Conservation (phyloP, 2,888 invertebrate species). For the Drosophila bunnanda region DNA sequence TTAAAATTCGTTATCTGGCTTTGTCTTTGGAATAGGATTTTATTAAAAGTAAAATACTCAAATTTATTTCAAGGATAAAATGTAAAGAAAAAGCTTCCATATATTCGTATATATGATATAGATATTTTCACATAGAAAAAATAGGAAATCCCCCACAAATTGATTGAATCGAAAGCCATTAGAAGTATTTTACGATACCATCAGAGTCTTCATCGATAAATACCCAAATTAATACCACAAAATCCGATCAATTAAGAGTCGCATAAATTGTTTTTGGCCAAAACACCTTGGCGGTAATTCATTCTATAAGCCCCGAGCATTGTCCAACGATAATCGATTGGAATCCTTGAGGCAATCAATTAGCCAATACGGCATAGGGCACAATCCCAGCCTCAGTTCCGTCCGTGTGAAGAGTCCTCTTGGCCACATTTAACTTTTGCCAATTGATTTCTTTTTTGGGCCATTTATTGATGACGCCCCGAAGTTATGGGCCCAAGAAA, state of each 20-base stretch:
- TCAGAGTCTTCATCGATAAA: background rate
- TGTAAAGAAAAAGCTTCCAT: background rate
- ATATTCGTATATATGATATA: too few species aligned
- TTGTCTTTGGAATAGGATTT: background rate
- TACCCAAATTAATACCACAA: constrained; percentile 16
- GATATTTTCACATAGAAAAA: background rate
- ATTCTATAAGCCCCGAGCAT: constrained; percentile 13
- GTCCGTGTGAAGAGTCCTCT: constrained; percentile 29
- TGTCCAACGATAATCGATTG: constrained; percentile 23
- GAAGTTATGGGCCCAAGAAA: constrained; percentile 43
- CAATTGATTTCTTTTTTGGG: constrained; percentile 41
- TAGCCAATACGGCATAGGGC: constrained; percentile 18
- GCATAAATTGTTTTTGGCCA: constrained; percentile 23
- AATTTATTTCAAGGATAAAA: background rate
- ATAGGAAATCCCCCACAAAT: background rate
- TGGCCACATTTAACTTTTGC: constrained; percentile 43
- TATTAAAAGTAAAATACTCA: background rate
- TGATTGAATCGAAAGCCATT: constrained; percentile 6
- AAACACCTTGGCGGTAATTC: constrained; percentile 27
- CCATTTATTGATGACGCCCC: constrained; percentile 34
- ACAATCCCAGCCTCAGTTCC: background rate
- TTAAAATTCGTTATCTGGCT: constrained; percentile 1
- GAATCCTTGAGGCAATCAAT: constrained; percentile 30
- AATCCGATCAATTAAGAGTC: constrained; percentile 32
- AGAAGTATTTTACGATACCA: background rate